These are phyloP conservation scores for Hydriomena furcata DNA, from an alignment of 2,888 invertebrate genomes.

Conservation along the genomic window DNA sequence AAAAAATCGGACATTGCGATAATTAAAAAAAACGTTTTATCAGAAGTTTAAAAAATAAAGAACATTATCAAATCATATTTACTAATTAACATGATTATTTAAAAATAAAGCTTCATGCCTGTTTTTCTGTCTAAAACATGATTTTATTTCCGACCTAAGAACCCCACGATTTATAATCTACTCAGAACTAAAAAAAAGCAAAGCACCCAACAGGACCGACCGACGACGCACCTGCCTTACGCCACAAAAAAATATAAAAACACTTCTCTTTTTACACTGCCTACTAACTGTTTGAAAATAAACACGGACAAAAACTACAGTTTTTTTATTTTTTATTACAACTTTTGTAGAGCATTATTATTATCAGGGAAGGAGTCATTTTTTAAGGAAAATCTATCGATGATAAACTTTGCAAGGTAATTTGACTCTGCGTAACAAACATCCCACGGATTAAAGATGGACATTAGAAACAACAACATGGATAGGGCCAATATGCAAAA, in stretches of 20 bases:
- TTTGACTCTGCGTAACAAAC: too few relatives aligned
- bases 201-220: slow-evolving; percentile 49
- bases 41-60: too few relatives aligned
- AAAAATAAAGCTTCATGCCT: not conserved
- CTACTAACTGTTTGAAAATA: slow-evolving; percentile 37
- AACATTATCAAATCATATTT: too few relatives aligned
- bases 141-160: slow-evolving; percentile 18
- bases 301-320: slow-evolving; percentile 28
- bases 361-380: not conserved
- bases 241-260: slow-evolving; percentile 62
- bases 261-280: slow-evolving; percentile 43
- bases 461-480: too few relatives aligned
- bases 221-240: slow-evolving; percentile 76
- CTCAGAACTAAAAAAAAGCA: slow-evolving; percentile 40
- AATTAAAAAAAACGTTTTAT: not conserved
- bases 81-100: too few relatives aligned
- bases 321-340: slow-evolving; percentile 12
- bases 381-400: too few relatives aligned
- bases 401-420: too few relatives aligned
- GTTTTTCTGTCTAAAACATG: slow-evolving; percentile 6
- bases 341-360: slow-evolving; percentile 13
- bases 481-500: too few relatives aligned
- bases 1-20: too few relatives aligned
- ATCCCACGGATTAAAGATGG: too few relatives aligned
- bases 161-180: slow-evolving; percentile 28